A percentile compares a stretch with the other conserved stretches of the same genome.
Evolutionary conservation across 2,113 vertebrate species (phyloP).

Genomic region (Barnardius zonarius): DNA sequence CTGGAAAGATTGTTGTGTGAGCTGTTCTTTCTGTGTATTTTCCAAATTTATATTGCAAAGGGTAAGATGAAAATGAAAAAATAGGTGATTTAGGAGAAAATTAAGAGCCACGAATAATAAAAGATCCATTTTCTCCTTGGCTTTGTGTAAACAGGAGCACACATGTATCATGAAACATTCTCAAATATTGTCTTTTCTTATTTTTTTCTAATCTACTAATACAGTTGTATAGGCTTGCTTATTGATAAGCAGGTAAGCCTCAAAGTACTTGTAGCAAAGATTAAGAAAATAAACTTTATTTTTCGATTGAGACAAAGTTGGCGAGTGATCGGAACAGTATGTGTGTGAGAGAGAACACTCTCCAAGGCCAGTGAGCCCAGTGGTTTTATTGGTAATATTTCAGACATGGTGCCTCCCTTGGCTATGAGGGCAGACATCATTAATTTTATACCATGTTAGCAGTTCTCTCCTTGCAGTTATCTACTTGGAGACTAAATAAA

Average conservation of each 20-base stretch:
- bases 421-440: not conserved
- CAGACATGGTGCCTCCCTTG: not conserved
- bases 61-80: not conserved
- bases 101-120: not conserved
- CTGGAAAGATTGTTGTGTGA: not conserved
- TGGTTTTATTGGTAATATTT: not conserved
- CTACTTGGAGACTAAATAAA: constrained; percentile 42
- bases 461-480: not conserved
- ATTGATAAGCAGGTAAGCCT: not conserved
- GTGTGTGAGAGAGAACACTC: not conserved
- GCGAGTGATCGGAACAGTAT: not conserved
- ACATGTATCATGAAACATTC: not conserved
- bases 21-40: not conserved
- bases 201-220: not conserved
- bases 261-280: not conserved
- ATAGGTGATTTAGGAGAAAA: not conserved
- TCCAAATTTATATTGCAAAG: not conserved
- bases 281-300: not conserved
- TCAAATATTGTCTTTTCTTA: constrained; percentile 22
- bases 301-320: not conserved
- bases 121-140: not conserved
- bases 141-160: not conserved
- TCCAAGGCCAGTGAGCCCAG: not conserved
- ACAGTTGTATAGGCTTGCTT: not conserved
- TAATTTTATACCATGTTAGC: not conserved